Percentiles rank a stretch among this genome's conserved stretches.
Conservation (phyloP, 2,113 vertebrate genomes). For the Pelmatolapia mariae region DNA sequence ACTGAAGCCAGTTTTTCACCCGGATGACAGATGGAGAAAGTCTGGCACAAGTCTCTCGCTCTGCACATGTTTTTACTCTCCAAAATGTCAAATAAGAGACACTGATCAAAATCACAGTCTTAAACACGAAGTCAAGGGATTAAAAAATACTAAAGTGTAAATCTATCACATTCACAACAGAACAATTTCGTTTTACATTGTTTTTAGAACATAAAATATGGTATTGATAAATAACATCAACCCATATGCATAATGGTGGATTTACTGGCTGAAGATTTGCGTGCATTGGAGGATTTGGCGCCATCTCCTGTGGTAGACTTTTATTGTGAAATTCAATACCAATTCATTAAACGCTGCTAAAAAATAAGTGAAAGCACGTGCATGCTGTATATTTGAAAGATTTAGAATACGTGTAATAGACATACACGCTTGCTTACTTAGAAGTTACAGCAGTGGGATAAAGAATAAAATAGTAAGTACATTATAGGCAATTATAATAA, state of each 20-base stretch:
- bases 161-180: not conserved
- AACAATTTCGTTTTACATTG: not conserved
- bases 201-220: not conserved
- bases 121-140: not conserved
- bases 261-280: not conserved
- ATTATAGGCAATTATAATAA: not conserved
- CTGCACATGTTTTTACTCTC: not conserved
- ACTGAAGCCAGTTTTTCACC: not conserved
- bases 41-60: not conserved
- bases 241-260: not conserved
- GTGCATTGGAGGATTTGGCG: not conserved
- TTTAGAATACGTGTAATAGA: not conserved
- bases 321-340: not conserved
- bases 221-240: not conserved
- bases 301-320: conserved; percentile 15
- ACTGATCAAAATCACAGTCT: not conserved
- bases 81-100: not conserved
- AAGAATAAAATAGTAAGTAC: not conserved
- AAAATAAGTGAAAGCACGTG: not conserved
- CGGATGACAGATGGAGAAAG: not conserved
- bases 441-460: not conserved
- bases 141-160: not conserved
- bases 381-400: not conserved
- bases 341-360: not conserved
- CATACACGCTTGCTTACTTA: not conserved